phyloP scores from a whole-genome alignment of 2,888 invertebrate species.

The Oeneis ivallda region DNA sequence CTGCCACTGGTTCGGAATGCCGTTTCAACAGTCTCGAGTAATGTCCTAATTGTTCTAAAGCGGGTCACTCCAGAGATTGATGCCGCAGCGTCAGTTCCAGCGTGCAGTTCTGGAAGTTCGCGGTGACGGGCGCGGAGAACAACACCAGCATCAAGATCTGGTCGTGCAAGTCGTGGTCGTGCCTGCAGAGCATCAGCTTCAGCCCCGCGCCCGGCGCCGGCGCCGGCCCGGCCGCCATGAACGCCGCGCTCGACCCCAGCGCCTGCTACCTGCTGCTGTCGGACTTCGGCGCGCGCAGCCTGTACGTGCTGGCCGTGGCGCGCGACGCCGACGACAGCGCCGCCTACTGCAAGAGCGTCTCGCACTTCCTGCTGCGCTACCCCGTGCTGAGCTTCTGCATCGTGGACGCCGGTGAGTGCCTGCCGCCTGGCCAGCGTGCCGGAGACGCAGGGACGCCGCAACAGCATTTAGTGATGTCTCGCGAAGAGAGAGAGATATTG shows the following conservation, averaged over 20 bases:
- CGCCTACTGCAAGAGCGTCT: constrained; percentile 87
- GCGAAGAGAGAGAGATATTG: too few relatives aligned
- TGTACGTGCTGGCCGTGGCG: constrained; percentile 89
- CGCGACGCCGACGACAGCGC: constrained; percentile 73
- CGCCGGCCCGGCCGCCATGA: constrained; percentile 76
- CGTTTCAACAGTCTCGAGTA: too few relatives aligned
- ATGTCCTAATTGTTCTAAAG: neutral
- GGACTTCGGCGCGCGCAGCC: constrained; percentile 84
- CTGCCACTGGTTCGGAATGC: too few relatives aligned
- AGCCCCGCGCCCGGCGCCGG: constrained; percentile 70
- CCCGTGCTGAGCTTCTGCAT: constrained; percentile 95
- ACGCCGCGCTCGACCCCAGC: constrained; percentile 91
- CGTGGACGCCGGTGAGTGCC: constrained; percentile 84
- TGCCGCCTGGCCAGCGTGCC: neutral
- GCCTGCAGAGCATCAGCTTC: constrained; percentile 93
- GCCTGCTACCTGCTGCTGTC: constrained; percentile 93
- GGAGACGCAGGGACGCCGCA: too few relatives aligned
- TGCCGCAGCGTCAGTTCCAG: constrained; percentile 44
- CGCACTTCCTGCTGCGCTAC: constrained; percentile 93
- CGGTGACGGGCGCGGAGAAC: constrained; percentile 93
- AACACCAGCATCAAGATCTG: constrained; percentile 95
- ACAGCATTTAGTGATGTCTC: too few relatives aligned
- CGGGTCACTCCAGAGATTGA: neutral
- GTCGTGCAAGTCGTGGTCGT: constrained; percentile 97
- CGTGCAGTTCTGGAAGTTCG: constrained; percentile 95